These are phyloP conservation scores for Rhaphigaster nebulosa DNA, from an alignment of 2,888 invertebrate species.

Conservation along the genomic window DNA sequence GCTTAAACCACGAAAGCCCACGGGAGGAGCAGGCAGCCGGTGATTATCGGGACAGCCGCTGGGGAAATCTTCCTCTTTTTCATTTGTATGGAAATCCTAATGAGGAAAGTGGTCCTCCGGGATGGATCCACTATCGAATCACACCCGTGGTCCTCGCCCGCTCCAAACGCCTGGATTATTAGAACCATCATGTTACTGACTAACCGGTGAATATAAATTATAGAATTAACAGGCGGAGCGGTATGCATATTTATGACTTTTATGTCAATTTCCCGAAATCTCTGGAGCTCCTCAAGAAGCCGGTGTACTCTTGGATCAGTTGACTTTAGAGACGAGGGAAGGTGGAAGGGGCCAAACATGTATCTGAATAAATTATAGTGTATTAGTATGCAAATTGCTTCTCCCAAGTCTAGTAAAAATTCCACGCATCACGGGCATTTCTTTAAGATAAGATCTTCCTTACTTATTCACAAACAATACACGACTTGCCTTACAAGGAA, in stretches of 20 bases:
- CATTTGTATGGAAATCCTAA: slow-evolving; percentile 48
- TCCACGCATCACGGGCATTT: neutral
- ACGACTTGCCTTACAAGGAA: neutral
- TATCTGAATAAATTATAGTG: slow-evolving; percentile 38
- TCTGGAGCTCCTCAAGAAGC: slow-evolving; percentile 24
- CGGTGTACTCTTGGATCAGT: slow-evolving; percentile 28
- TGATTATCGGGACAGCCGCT: slow-evolving; percentile 35
- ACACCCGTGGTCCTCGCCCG: neutral
- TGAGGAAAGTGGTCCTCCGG: slow-evolving; percentile 41
- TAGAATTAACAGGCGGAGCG: slow-evolving; percentile 8
- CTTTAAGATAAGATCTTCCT: neutral
- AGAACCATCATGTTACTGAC: neutral
- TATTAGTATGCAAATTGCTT: slow-evolving; percentile 23
- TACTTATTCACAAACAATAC: neutral
- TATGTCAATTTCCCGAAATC: slow-evolving; percentile 34
- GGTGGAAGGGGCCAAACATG: slow-evolving; percentile 5
- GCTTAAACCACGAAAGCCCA: neutral
- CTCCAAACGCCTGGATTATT: slow-evolving; percentile 15
- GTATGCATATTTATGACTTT: slow-evolving; percentile 49
- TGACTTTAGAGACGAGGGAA: neutral
- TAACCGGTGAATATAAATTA: slow-evolving; percentile 46
- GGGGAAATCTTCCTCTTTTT: slow-evolving; percentile 49
- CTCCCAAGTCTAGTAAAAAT: neutral
- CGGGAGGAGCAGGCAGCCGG: neutral
- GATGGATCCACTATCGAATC: slow-evolving; percentile 20